Percentiles rank a stretch among this genome's conserved stretches.
These are phyloP conservation scores for Chaetoderma sp. DNA, from an alignment of 2,888 invertebrate species.

Conservation along the genomic window DNA sequence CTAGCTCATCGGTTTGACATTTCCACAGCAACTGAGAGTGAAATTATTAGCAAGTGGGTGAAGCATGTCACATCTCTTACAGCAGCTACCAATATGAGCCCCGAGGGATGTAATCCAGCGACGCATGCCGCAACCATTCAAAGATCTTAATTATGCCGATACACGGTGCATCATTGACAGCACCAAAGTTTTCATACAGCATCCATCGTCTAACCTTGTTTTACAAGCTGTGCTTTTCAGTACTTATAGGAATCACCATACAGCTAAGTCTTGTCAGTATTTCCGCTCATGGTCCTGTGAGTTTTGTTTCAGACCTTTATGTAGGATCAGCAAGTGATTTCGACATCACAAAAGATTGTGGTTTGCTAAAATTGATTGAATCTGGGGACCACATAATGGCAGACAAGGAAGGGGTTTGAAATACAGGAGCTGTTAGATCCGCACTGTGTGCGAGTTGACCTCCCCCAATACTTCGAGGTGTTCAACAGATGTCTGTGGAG, in stretches of 20 bases:
- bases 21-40: neutral
- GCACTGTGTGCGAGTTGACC: too few relatives aligned
- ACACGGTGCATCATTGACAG: too few relatives aligned
- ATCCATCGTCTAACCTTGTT: conserved; percentile 23
- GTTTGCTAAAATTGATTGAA: conserved; percentile 31
- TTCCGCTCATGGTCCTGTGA: conserved; percentile 27
- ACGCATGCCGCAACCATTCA: conserved; percentile 32
- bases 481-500: too few relatives aligned
- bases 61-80: neutral
- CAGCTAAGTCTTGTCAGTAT: conserved; percentile 32
- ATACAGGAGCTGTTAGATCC: too few relatives aligned
- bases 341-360: conserved; percentile 23
- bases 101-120: neutral
- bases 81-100: neutral
- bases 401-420: too few relatives aligned
- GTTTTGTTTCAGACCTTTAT: conserved; percentile 36
- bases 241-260: conserved; percentile 33
- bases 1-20: conserved; percentile 3
- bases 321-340: conserved; percentile 35
- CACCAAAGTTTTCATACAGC: conserved; percentile 37
- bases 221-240: conserved; percentile 24
- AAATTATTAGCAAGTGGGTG: neutral
- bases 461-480: too few relatives aligned
- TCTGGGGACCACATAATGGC: conserved; percentile 38
- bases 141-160: too few relatives aligned